Percentiles rank a stretch among this genome's conserved stretches.
phyloP scores from a whole-genome alignment of 2,113 vertebrate species.

The Atherinomorus stipes region DNA sequence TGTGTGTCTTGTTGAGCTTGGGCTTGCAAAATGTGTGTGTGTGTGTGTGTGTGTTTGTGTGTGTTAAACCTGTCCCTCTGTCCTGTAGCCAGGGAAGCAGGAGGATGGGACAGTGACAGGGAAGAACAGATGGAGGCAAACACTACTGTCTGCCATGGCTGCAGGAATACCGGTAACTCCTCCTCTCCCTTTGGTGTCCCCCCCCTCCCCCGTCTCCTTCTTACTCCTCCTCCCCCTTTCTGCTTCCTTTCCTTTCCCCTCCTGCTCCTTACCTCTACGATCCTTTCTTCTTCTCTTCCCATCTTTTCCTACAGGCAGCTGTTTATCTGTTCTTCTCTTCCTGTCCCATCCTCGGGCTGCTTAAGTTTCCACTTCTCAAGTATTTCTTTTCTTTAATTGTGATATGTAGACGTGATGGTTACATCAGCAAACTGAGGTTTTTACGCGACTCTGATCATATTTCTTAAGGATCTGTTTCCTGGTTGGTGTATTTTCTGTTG shows the following conservation, averaged over 20 bases:
- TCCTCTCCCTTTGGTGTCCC: slow-evolving; percentile 11
- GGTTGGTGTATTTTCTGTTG: too few relatives aligned
- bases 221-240: not conserved
- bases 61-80: slow-evolving; percentile 71
- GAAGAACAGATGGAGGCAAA: slow-evolving; percentile 86
- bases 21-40: not conserved
- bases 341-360: slow-evolving; percentile 66
- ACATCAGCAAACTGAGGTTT: not conserved
- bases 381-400: slow-evolving; percentile 38
- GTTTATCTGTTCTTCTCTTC: slow-evolving; percentile 70
- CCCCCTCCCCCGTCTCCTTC: not conserved
- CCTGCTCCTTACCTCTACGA: not conserved
- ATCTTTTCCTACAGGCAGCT: slow-evolving; percentile 55
- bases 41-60: slow-evolving; percentile 47
- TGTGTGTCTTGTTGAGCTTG: not conserved
- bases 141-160: slow-evolving; percentile 82
- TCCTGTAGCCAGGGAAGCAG: slow-evolving; percentile 82
- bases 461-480: too few relatives aligned
- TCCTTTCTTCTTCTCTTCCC: not conserved
- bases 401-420: not conserved
- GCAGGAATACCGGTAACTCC: slow-evolving; percentile 78
- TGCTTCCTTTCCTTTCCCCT: not conserved
- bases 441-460: not conserved
- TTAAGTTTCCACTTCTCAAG: slow-evolving; percentile 48
- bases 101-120: slow-evolving; percentile 80